Evolutionary conservation across 2,888 invertebrate species (phyloP).

Genomic region (Enchytraeus crypticus): DNA sequence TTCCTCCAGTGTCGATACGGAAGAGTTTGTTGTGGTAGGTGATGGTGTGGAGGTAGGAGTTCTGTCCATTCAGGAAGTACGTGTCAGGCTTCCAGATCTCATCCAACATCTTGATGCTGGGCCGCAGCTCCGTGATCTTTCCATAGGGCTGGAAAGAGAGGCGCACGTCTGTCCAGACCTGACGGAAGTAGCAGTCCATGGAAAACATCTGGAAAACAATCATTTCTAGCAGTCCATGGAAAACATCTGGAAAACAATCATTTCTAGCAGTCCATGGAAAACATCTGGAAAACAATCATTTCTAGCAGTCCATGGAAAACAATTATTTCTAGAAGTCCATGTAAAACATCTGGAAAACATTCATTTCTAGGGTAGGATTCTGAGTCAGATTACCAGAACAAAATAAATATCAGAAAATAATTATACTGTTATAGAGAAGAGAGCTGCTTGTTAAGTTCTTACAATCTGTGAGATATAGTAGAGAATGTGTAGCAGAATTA

Average conservation of each 20-base stretch:
- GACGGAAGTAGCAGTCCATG: constrained; percentile 79
- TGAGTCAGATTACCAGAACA: no score
- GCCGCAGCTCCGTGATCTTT: constrained; percentile 25
- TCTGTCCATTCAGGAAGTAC: constrained; percentile 78
- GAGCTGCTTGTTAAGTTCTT: no score
- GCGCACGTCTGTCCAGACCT: constrained; percentile 74
- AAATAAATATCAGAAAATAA: no score
- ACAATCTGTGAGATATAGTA: no score
- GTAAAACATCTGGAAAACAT: constrained; percentile 61
- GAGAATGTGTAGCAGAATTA: no score
- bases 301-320: constrained; percentile 80
- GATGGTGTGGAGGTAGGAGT: constrained; percentile 85
- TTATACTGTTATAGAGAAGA: no score
- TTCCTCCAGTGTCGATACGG: constrained; percentile 72
- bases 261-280: constrained; percentile 81
- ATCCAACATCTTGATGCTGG: constrained; percentile 57
- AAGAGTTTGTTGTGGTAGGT: constrained; percentile 85
- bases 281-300: constrained; percentile 56
- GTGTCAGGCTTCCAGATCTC: constrained; percentile 90
- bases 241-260: constrained; percentile 57
- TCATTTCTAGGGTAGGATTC: no score
- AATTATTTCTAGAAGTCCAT: constrained; percentile 86
- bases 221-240: constrained; percentile 77
- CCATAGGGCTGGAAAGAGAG: constrained; percentile 56
- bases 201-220: constrained; percentile 61